Evolutionary conservation across 2,113 vertebrate genomes (phyloP), one percentile per base, ranked within the genome.

Genomic region (Cnemophilus loriae): DNA sequence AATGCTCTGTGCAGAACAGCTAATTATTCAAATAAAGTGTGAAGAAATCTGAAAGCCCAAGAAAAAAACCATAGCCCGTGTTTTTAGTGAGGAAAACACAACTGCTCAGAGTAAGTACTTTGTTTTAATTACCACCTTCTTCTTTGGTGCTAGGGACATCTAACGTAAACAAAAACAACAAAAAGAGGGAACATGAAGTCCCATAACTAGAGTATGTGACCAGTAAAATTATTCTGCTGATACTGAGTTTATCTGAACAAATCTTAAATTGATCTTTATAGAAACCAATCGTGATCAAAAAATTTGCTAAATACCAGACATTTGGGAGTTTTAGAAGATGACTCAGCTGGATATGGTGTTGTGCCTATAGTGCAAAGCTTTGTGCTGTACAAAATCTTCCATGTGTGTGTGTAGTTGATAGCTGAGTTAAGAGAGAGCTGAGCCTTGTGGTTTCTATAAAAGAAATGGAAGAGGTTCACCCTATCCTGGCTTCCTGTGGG

Each of bases 361-460:
- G 23, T 63, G 33, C 15, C 24, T 63, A 1, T 20, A 21, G 42
- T 10, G 16, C 28, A 16, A 19, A 74, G 42, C 39, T 47, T 17
- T 13, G 27, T 37, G 41, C 52, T 28, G 11, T 27, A 16, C 20
- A 4, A 17, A 37, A 5, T 14, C 13, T 2, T 21, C 12, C 11
- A 1, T 17, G 20, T 30, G 3, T 30, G 3, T 11, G 1, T 41
- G 21, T 17, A 26, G 26, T n/a, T 1, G 4, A 32, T 7, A 24
- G 47, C 33, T 33, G 19, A 14, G 18, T 11, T 50, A 15, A 73
- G 4, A 56, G 30, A 1, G 10, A 74, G 52, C 60, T 59, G 39
- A 95, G 17, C 35, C 11, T 8, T 33, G 16, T 12, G 22, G 22
- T 26, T 84, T 56, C n/a, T 39, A 0, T 4, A 6, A 0, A 16